These are phyloP conservation scores for Protonibea diacanthus DNA, from an alignment of 2,797 vertebrate species.

Conservation along the genomic window DNA sequence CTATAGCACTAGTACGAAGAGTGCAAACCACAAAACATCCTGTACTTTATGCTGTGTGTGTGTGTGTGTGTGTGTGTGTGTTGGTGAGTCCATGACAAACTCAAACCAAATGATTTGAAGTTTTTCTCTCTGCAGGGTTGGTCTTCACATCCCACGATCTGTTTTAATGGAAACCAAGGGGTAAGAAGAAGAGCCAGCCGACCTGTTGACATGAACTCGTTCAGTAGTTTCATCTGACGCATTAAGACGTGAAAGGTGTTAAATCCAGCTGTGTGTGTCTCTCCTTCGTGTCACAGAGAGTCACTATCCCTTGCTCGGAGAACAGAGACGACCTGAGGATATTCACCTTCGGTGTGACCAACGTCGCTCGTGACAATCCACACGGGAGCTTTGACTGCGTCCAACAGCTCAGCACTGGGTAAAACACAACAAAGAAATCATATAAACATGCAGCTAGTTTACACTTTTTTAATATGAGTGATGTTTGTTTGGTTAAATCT, in stretches of 20 bases:
- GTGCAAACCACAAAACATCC: conserved; percentile 24
- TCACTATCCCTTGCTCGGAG: conserved; percentile 87
- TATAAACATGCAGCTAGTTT: too few relatives aligned
- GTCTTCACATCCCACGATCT: conserved; percentile 68
- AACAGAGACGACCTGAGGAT: conserved; percentile 79
- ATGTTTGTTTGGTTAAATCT: neutral
- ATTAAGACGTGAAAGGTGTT: neutral
- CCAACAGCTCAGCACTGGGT: conserved; percentile 89
- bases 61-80: neutral
- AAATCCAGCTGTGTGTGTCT: neutral
- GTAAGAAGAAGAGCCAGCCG: conserved; percentile 60
- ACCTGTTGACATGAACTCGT: neutral
- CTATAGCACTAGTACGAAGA: neutral
- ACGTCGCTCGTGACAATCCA: conserved; percentile 90
- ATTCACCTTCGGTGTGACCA: conserved; percentile 91
- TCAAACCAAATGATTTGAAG: neutral
- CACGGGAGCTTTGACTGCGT: conserved; percentile 94
- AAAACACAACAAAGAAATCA: conserved; percentile 25
- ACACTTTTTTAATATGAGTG: neutral
- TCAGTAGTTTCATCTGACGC: neutral
- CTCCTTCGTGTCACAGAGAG: conserved; percentile 82
- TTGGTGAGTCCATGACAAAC: neutral
- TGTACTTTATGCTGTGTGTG: neutral
- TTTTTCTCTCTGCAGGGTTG: conserved; percentile 54
- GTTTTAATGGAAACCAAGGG: conserved; percentile 81